A percentile compares a stretch with the other conserved stretches of the same genome.
Evolutionary conservation across 2,797 vertebrate genomes (phyloP).

Genomic region (Mormyrops attenuatus): DNA sequence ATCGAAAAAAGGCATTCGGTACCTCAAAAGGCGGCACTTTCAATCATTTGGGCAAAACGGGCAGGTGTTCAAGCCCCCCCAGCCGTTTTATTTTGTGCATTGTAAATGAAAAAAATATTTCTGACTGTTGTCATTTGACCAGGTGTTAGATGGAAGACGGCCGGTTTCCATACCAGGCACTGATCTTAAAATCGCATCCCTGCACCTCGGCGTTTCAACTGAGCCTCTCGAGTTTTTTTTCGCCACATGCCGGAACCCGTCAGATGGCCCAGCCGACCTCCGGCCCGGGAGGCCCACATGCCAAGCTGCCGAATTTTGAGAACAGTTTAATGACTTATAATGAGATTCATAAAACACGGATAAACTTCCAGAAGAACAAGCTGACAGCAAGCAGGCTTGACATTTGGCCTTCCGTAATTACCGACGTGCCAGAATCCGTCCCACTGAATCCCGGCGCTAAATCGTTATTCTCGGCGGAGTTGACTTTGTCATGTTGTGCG

Average conservation of each 20-base stretch:
- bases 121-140: not conserved
- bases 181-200: not conserved
- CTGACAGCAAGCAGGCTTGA: constrained; percentile 76
- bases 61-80: not conserved
- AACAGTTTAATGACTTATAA: constrained; percentile 75
- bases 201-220: not conserved
- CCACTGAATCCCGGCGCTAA: constrained; percentile 70
- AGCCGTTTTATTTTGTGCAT: not conserved
- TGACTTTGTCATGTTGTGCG: constrained; percentile 66
- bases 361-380: constrained; percentile 66
- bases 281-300: constrained; percentile 34
- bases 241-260: not conserved
- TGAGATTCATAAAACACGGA: constrained; percentile 68
- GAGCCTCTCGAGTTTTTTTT: not conserved
- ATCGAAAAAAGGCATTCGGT: not conserved
- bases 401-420: constrained; percentile 76
- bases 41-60: not conserved
- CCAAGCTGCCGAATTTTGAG: constrained; percentile 62
- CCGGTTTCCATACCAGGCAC: not conserved
- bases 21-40: not conserved
- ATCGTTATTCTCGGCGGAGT: constrained; percentile 73
- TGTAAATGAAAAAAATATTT: not conserved
- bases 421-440: constrained; percentile 69
- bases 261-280: constrained; percentile 21
- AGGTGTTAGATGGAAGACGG: not conserved